Evolutionary conservation across 1,140 invertebrate species (phyloP).

Genomic region (Aphaenogaster ashmeadi): DNA sequence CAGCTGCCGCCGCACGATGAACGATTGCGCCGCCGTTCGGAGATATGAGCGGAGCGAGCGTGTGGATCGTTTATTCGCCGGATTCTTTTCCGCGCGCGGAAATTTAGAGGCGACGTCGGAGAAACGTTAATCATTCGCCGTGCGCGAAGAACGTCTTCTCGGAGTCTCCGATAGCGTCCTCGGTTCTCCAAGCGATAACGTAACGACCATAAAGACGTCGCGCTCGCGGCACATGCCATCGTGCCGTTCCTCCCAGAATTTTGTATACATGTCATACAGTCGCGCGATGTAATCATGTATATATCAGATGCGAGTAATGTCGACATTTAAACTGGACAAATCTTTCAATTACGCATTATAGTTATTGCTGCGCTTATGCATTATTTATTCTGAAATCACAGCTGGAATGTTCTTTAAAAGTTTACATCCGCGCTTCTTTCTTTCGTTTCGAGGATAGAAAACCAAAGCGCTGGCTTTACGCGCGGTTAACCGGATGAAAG

Average conservation of each 20-base stretch:
- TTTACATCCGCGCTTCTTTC: background rate
- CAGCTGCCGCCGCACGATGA: constrained; percentile 55
- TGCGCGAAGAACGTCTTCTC: constrained; percentile 4
- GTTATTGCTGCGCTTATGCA: background rate
- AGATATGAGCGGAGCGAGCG: constrained; percentile 19
- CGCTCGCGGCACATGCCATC: too few relatives aligned
- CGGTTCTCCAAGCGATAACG: constrained; percentile 2
- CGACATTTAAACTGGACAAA: background rate
- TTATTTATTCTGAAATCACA: background rate
- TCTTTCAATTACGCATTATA: background rate
- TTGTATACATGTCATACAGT: background rate
- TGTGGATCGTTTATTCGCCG: constrained; percentile 46
- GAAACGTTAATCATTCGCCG: constrained; percentile 31
- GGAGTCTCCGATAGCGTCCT: background rate
- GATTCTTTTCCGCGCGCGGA: constrained; percentile 23
- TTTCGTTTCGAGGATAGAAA: background rate
- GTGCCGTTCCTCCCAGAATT: background rate
- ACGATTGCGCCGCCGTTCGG: constrained; percentile 35
- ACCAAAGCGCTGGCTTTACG: constrained; percentile 34
- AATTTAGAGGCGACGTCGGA: constrained; percentile 17
- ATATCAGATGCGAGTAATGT: background rate
- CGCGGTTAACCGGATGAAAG: constrained; percentile 50
- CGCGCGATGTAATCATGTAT: background rate
- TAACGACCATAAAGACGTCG: constrained; percentile 19
- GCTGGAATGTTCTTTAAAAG: background rate